Conservation (phyloP, 92 coral and sea anemone genomes). For the Epizoanthus stellaris region DNA sequence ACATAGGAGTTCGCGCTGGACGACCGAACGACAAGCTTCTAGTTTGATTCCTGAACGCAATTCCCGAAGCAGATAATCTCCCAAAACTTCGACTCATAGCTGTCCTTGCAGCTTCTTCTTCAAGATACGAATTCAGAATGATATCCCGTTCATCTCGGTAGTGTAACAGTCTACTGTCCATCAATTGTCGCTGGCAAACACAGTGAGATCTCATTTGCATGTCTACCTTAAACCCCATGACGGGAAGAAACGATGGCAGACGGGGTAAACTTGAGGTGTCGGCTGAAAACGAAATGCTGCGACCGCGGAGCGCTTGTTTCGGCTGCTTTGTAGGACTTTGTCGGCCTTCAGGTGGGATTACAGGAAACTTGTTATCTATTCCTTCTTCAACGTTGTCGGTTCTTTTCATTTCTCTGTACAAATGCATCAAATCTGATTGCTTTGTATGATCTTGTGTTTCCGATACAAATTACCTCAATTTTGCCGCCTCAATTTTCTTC, state of each 20-base stretch:
- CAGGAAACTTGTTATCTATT: neutral
- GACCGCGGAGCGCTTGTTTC: neutral
- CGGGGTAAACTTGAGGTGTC: slow-evolving; percentile 8
- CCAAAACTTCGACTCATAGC: slow-evolving; percentile 31
- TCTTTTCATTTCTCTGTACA: neutral
- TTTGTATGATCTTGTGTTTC: neutral
- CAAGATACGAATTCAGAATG: slow-evolving; percentile 7
- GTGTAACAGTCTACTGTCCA: slow-evolving; percentile 20
- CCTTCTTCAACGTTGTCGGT: neutral
- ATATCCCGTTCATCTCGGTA: slow-evolving; percentile 16
- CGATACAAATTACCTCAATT: neutral
- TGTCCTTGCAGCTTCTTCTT: slow-evolving; percentile 12
- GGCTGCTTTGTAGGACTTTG: slow-evolving; percentile 1
- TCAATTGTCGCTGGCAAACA: neutral
- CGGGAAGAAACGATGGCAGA: slow-evolving; percentile 35
- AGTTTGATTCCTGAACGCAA: neutral
- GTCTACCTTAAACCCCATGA: slow-evolving; percentile 24
- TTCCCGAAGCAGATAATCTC: slow-evolving; percentile 35
- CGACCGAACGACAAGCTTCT: neutral
- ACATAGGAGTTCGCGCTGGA: neutral
- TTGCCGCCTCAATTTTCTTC: too few relatives aligned
- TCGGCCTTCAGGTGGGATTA: neutral
- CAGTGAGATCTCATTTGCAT: slow-evolving; percentile 38
- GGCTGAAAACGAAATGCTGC: slow-evolving; percentile 8
- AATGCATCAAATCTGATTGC: neutral